These are phyloP conservation scores for Cepaea hortensis DNA, from an alignment of 2,888 invertebrate genomes.

Conservation along the genomic window DNA sequence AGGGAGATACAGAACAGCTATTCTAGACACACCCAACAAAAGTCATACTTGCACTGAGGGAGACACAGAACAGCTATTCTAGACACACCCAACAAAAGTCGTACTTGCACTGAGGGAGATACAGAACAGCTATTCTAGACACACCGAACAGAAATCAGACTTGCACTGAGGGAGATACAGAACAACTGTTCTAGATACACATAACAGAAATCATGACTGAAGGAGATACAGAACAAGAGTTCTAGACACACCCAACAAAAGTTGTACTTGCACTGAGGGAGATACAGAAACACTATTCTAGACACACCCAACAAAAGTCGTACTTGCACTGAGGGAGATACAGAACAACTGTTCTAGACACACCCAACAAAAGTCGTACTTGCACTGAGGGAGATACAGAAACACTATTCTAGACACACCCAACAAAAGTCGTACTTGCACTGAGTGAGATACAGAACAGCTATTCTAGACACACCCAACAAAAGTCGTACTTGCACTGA, in stretches of 20 bases:
- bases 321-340: slow-evolving; percentile 80
- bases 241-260: slow-evolving; percentile 86
- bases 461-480: slow-evolving; percentile 84
- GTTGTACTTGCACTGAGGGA: slow-evolving; percentile 82
- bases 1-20: slow-evolving; percentile 64
- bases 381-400: slow-evolving; percentile 78
- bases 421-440: slow-evolving; percentile 86
- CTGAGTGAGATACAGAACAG: slow-evolving; percentile 69
- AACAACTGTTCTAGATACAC: slow-evolving; percentile 84
- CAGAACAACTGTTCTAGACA: slow-evolving; percentile 80
- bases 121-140: slow-evolving; percentile 80
- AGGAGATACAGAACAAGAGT: no score
- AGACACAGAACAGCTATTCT: slow-evolving; percentile 76
- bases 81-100: slow-evolving; percentile 86
- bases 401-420: slow-evolving; percentile 84
- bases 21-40: slow-evolving; percentile 85
- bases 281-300: slow-evolving; percentile 77
- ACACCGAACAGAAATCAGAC: slow-evolving; percentile 85
- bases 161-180: slow-evolving; percentile 83
- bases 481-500: slow-evolving; percentile 84
- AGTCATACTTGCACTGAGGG: slow-evolving; percentile 83
- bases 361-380: slow-evolving; percentile 85
- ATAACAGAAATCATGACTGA: slow-evolving; percentile 85
- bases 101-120: slow-evolving; percentile 80
- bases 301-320: slow-evolving; percentile 85